Conservation (phyloP, 1,140 invertebrate genomes). For the Onthophagus taurus region DNA sequence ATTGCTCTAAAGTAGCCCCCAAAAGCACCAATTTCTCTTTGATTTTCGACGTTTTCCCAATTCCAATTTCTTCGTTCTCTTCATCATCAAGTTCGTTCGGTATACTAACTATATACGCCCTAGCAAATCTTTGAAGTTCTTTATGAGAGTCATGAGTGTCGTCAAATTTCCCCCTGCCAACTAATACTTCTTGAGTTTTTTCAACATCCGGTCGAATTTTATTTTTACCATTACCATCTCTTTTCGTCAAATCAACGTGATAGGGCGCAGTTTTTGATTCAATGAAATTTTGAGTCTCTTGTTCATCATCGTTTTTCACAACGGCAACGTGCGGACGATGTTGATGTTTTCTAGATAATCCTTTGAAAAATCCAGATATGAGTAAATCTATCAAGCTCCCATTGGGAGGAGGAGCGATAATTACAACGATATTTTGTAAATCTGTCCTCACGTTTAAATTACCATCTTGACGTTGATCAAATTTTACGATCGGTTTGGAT, state of each 20-base stretch:
- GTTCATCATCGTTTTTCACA: neutral
- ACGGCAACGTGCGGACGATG: constrained; percentile 6
- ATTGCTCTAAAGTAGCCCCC: constrained; percentile 47
- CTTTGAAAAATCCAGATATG: constrained; percentile 21
- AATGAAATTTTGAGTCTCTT: constrained; percentile 31
- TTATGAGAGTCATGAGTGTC: too few relatives aligned
- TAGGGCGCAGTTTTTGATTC: constrained; percentile 37
- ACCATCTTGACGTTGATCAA: constrained; percentile 50
- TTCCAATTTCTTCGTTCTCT: constrained; percentile 12
- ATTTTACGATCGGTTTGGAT: too few relatives aligned
- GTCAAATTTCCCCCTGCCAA: constrained; percentile 12
- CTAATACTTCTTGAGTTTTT: constrained; percentile 9
- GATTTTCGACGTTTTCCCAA: neutral
- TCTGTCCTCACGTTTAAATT: constrained; percentile 53
- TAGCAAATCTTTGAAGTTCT: constrained; percentile 13
- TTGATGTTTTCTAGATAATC: constrained; percentile 4
- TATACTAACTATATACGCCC: constrained; percentile 26
- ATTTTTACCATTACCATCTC: neutral
- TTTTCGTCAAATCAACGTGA: constrained; percentile 30
- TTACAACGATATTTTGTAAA: constrained; percentile 51
- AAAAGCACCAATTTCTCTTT: constrained; percentile 40
- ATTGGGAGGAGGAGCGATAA: constrained; percentile 43
- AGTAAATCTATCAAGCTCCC: constrained; percentile 37
- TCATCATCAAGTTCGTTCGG: too few relatives aligned
- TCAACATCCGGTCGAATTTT: neutral